These are phyloP conservation scores for Diarsia rubi DNA, from an alignment of 2,888 invertebrate genomes.

Conservation along the genomic window DNA sequence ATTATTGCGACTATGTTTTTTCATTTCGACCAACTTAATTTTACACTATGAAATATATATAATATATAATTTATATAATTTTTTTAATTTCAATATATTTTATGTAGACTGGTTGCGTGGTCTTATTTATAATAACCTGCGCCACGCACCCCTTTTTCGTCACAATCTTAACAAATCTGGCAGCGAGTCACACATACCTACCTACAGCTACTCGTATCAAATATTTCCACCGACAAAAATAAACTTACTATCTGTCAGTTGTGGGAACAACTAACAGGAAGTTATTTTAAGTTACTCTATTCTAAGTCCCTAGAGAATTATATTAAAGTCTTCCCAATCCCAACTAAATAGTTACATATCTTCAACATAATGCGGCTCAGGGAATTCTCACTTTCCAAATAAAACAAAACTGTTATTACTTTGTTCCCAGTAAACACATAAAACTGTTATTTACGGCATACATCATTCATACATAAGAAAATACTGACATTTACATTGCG, in stretches of 20 bases:
- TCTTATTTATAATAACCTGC: too few relatives aligned
- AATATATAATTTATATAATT: too few relatives aligned
- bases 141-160: too few relatives aligned
- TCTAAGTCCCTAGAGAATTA: too few relatives aligned
- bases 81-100: too few relatives aligned
- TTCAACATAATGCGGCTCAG: background rate
- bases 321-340: too few relatives aligned
- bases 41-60: background rate
- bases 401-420: background rate
- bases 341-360: background rate
- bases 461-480: background rate
- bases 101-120: too few relatives aligned
- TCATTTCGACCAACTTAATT: background rate
- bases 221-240: background rate
- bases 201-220: too few relatives aligned
- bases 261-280: too few relatives aligned
- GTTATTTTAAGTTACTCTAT: too few relatives aligned
- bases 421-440: background rate
- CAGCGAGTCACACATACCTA: too few relatives aligned
- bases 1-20: background rate
- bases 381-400: background rate
- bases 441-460: background rate
- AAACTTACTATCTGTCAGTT: background rate
- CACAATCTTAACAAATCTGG: background rate
- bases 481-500: slow-evolving; percentile 2